These are phyloP conservation scores for Amphiprion clarkii DNA, from an alignment of 2,797 vertebrate genomes.

Conservation along the genomic window DNA sequence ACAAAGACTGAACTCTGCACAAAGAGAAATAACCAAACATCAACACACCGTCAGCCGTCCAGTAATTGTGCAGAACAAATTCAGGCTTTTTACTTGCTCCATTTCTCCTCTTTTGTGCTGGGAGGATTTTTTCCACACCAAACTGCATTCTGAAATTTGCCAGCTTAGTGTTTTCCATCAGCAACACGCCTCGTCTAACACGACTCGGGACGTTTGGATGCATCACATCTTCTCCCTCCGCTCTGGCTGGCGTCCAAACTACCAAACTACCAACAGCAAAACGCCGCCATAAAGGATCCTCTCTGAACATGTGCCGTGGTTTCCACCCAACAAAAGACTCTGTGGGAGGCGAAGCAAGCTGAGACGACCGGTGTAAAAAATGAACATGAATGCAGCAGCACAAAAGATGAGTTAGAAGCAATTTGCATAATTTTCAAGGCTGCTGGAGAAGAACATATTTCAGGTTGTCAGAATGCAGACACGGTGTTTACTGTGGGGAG, in stretches of 20 bases:
- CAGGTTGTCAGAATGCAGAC: background rate
- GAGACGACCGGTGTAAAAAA: slow-evolving; percentile 10
- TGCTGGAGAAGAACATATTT: background rate
- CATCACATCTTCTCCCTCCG: slow-evolving; percentile 5
- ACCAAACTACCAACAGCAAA: background rate
- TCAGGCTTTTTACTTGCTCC: background rate
- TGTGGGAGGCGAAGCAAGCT: slow-evolving; percentile 29
- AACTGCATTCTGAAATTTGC: slow-evolving; percentile 9
- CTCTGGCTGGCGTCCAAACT: slow-evolving; percentile 8
- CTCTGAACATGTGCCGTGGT: slow-evolving; percentile 8
- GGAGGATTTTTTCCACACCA: background rate
- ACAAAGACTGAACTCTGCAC: background rate
- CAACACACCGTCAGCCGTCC: background rate
- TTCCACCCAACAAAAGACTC: slow-evolving; percentile 32
- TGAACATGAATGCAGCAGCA: background rate
- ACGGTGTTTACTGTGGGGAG: background rate
- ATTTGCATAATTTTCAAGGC: slow-evolving; percentile 26
- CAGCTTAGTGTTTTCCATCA: background rate
- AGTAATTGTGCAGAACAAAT: slow-evolving; percentile 8
- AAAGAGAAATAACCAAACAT: background rate
- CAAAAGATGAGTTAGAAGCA: slow-evolving; percentile 33
- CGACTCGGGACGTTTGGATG: slow-evolving; percentile 19
- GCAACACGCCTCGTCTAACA: too few species aligned
- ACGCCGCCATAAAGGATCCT: slow-evolving; percentile 20
- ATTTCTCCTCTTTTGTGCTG: background rate